Evolutionary conservation across 2,888 invertebrate genomes (phyloP).

Genomic region (Drosophila paracracens): DNA sequence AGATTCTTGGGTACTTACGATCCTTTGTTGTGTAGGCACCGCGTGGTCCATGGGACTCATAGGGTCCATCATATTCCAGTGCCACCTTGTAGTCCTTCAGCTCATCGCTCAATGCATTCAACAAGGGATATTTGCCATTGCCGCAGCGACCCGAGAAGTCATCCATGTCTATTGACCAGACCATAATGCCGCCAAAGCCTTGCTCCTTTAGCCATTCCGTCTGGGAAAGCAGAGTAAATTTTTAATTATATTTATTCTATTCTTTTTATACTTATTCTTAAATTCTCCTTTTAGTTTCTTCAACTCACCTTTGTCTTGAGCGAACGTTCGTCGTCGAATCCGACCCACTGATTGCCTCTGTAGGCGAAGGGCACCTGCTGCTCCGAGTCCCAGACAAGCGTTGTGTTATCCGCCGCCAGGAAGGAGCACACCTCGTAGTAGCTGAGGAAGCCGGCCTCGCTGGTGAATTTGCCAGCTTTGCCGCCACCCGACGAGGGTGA

Average conservation of each 20-base stretch:
- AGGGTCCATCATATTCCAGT: slow-evolving; percentile 94
- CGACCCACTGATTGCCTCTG: slow-evolving; percentile 96
- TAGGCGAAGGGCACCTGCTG: slow-evolving; percentile 98
- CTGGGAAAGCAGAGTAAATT: slow-evolving; percentile 85
- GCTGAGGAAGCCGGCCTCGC: slow-evolving; percentile 97
- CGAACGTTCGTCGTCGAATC: slow-evolving; percentile 96
- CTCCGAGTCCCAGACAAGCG: slow-evolving; percentile 97
- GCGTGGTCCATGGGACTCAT: slow-evolving; percentile 89
- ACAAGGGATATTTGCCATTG: slow-evolving; percentile 94
- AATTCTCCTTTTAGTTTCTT: neutral
- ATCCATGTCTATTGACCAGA: slow-evolving; percentile 98
- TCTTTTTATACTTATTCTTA: neutral
- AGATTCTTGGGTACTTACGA: slow-evolving; percentile 88
- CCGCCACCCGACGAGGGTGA: slow-evolving; percentile 96
- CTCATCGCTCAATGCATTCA: slow-evolving; percentile 94
- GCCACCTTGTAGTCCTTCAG: slow-evolving; percentile 92
- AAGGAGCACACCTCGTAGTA: slow-evolving; percentile 98
- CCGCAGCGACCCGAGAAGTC: slow-evolving; percentile 97
- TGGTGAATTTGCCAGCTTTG: slow-evolving; percentile 93
- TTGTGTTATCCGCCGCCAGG: slow-evolving; percentile 94
- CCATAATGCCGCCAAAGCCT: slow-evolving; percentile 98
- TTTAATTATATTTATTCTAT: neutral
- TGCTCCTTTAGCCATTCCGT: slow-evolving; percentile 97
- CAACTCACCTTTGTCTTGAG: slow-evolving; percentile 93
- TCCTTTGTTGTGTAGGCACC: slow-evolving; percentile 95